phyloP scores from a whole-genome alignment of 2,797 vertebrate genomes.

The Anabacerthia variegaticeps region DNA sequence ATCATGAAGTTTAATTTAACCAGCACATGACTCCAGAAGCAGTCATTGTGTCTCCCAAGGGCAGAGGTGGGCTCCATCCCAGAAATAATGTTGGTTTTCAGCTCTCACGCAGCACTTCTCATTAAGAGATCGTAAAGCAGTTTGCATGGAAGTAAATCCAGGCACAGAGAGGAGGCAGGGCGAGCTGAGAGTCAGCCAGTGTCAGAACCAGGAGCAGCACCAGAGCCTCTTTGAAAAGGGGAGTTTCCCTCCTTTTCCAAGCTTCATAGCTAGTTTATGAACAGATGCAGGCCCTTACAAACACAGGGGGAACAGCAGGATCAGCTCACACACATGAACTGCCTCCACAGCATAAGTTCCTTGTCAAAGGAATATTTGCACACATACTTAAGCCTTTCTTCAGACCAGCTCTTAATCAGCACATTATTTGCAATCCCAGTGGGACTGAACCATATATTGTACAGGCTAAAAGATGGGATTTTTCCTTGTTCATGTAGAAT shows the following conservation, averaged over 20 bases:
- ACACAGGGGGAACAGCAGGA: neutral
- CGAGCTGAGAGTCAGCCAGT: neutral
- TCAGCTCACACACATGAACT: neutral
- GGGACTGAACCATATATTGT: neutral
- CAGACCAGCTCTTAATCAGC: neutral
- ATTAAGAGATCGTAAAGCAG: neutral
- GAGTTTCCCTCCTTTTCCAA: neutral
- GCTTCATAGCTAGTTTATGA: neutral
- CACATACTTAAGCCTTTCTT: neutral
- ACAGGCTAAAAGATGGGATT: neutral
- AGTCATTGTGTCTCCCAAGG: neutral
- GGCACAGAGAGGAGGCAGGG: neutral
- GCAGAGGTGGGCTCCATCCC: conserved; percentile 7
- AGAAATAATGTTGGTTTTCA: conserved; percentile 39
- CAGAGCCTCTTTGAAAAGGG: neutral
- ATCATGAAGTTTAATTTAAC: neutral
- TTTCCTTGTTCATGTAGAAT: neutral
- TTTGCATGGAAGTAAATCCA: neutral
- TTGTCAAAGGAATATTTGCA: neutral
- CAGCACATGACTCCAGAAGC: neutral
- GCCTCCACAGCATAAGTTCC: neutral
- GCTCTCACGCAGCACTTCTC: neutral
- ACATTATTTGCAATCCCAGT: neutral
- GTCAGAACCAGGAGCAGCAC: neutral
- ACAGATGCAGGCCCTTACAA: neutral